These are phyloP conservation scores for Pelecanus crispus DNA, from an alignment of 2,113 vertebrate species.

Conservation along the genomic window DNA sequence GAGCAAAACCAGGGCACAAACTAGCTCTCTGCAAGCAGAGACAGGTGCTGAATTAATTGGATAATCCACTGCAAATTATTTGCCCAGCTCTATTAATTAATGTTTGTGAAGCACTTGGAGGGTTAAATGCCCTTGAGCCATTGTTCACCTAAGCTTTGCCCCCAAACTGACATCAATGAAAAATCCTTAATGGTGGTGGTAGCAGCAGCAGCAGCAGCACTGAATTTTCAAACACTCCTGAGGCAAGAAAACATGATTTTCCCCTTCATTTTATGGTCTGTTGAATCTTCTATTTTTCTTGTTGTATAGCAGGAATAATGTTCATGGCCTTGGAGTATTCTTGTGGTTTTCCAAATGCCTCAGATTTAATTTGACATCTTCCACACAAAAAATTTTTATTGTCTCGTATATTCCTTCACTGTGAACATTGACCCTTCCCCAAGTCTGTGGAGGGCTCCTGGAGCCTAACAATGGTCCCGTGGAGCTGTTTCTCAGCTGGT, in stretches of 20 bases:
- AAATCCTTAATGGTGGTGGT: slow-evolving; percentile 23
- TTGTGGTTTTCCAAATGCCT: slow-evolving; percentile 45
- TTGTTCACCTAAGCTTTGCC: slow-evolving; percentile 43
- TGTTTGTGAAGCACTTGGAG: background rate
- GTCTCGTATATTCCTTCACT: background rate
- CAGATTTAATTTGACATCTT: slow-evolving; percentile 38
- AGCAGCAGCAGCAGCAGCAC: background rate
- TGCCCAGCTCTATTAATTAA: slow-evolving; percentile 52
- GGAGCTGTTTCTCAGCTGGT: background rate
- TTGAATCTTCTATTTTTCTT: slow-evolving; percentile 60
- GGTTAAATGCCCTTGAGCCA: slow-evolving; percentile 37
- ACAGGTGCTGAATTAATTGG: background rate
- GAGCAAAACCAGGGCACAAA: slow-evolving; percentile 20
- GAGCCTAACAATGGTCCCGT: background rate
- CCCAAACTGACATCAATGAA: slow-evolving; percentile 26
- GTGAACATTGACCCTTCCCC: slow-evolving; percentile 2
- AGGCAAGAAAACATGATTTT: slow-evolving; percentile 60
- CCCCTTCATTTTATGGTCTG: slow-evolving; percentile 62
- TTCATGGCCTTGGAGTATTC: slow-evolving; percentile 34
- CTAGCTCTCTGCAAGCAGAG: slow-evolving; percentile 6
- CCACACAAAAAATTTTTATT: background rate
- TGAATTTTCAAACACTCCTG: slow-evolving; percentile 45
- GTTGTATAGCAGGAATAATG: slow-evolving; percentile 34
- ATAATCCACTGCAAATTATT: slow-evolving; percentile 48
- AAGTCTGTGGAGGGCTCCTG: background rate